Evolutionary conservation across 2,888 invertebrate species (phyloP).

Genomic region (Dryobotodes eremita): DNA sequence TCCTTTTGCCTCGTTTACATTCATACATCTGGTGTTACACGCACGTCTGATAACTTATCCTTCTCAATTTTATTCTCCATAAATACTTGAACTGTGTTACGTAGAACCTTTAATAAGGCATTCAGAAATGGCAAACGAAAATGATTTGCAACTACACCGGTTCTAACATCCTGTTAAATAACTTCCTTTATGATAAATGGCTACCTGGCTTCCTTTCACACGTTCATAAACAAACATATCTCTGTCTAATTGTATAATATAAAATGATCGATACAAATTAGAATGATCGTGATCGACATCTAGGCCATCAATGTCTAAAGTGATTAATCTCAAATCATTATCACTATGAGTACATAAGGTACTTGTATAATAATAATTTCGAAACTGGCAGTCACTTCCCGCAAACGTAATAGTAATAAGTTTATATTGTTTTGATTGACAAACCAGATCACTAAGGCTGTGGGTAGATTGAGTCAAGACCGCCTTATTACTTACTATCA

Average conservation of each 20-base stretch:
- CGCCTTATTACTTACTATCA: neutral
- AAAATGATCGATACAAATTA: constrained; percentile 56
- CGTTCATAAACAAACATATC: constrained; percentile 29
- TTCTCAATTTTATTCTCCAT: neutral
- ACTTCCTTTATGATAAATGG: constrained; percentile 33
- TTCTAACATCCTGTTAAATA: constrained; percentile 41
- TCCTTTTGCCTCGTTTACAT: too few relatives aligned
- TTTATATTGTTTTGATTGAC: constrained; percentile 53
- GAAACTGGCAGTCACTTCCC: constrained; percentile 52
- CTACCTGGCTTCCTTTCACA: constrained; percentile 36
- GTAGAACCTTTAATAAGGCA: neutral
- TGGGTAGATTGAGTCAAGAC: neutral
- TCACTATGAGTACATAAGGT: constrained; percentile 14
- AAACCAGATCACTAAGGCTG: constrained; percentile 29
- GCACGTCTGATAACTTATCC: neutral
- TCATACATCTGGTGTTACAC: too few relatives aligned
- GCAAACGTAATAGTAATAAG: constrained; percentile 32
- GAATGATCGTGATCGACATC: constrained; percentile 50
- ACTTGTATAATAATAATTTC: constrained; percentile 59
- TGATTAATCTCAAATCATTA: constrained; percentile 53
- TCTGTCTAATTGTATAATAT: constrained; percentile 14
- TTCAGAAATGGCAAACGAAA: constrained; percentile 14
- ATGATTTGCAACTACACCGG: constrained; percentile 7
- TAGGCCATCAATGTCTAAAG: constrained; percentile 53
- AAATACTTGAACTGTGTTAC: neutral